Evolutionary conservation across 1,140 invertebrate species (phyloP), one percentile per base, ranked within the genome.

Genomic region (Chionoecetes opilio): DNA sequence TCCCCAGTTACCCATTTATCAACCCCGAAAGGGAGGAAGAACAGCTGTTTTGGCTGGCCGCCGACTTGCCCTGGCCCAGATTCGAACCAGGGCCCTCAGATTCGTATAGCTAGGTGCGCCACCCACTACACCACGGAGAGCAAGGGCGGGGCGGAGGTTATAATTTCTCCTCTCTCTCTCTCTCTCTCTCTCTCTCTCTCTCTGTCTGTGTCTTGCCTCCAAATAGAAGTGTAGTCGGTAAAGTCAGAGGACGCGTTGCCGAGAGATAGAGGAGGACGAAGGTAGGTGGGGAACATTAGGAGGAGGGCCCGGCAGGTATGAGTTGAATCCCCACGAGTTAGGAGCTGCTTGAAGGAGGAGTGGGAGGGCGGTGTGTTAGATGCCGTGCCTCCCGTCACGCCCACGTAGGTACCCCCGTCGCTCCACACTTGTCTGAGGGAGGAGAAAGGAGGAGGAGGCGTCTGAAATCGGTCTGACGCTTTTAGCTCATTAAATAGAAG

Each of bases 161-260:
- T 46, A 8, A 35, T 88, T 2, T 38, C 35, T 88, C 86, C 86
- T 88, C 86, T 88, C 86, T 88, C 86, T 88, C 86, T 88, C 86
- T 88, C 86, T 87, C 86, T 87, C 86, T 87, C 86, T 37, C 84
- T 34, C 35, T 86, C 31, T 32, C 31, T 37, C 84, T 86, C 35
- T 86, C 32, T 86, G 21, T 86, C 37, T 26, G 6, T 86, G 6
- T 38, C 32, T 35, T 31, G 35, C 37, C 85, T 35, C 32, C 85
- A 86, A 31, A 75, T 26, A 75, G 63, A 75, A 26, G 63, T n/a
- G n/a, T 75, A n/a, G n/a, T 2, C n/a, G n/a, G 63, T 8, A 75
- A 21, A 17, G 21, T 26, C 2, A 8, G 63, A 1, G n/a, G 63
- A 75, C 5, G 63, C 46, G 46, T 53, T 17, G n/a, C 63, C 6